These are phyloP conservation scores for Phoeniculus purpureus DNA, from an alignment of 2,797 vertebrate species.

Conservation along the genomic window DNA sequence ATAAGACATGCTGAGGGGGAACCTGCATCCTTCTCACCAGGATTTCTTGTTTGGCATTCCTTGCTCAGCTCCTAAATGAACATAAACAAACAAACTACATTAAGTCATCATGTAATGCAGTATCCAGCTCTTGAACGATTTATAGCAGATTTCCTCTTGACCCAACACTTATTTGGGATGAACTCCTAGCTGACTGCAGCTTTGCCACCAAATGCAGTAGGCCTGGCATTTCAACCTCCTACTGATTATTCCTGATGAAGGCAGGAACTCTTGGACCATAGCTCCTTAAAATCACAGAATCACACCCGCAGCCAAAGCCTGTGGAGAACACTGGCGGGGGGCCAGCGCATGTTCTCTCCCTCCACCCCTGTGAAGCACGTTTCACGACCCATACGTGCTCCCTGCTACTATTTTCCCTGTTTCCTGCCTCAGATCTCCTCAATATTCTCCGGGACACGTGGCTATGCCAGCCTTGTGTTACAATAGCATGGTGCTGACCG, in stretches of 20 bases:
- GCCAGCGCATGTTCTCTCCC: conserved; percentile 16
- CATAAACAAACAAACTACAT: not conserved
- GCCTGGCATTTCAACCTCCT: not conserved
- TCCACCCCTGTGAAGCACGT: not conserved
- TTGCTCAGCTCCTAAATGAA: not conserved
- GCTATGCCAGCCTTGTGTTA: not conserved
- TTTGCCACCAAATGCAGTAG: not conserved
- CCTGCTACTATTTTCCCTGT: conserved; percentile 24
- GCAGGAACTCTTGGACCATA: not conserved
- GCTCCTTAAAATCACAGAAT: not conserved
- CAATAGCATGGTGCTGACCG: rapidly evolving
- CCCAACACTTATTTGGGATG: not conserved
- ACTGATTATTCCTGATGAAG: not conserved
- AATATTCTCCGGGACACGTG: conserved; percentile 17
- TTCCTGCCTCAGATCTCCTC: conserved; percentile 45
- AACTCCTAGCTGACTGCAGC: not conserved
- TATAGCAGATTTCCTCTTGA: not conserved
- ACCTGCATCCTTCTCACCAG: not conserved
- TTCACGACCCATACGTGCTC: conserved; percentile 31
- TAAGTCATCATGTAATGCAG: not conserved
- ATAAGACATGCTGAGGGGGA: not conserved
- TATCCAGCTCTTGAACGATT: not conserved
- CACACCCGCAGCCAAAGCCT: not conserved
- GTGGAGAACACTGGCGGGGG: not conserved
- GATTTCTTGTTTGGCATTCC: not conserved